These are phyloP conservation scores for Macrotis lagotis DNA, from an alignment of 2,113 vertebrate genomes.

Conservation along the genomic window DNA sequence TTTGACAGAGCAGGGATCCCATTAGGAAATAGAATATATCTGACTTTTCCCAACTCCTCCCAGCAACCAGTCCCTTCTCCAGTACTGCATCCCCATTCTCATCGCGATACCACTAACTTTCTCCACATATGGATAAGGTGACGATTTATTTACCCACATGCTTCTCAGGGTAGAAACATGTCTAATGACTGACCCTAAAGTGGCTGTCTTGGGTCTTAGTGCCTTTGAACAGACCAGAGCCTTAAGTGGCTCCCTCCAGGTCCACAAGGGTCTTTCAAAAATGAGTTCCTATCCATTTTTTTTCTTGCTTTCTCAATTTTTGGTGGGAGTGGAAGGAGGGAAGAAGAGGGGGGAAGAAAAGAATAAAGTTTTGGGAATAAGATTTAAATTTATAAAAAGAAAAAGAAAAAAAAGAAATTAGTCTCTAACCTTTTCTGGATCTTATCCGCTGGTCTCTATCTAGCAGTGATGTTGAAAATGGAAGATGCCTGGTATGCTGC, in stretches of 20 bases:
- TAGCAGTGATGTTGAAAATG: not conserved
- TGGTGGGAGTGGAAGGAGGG: not conserved
- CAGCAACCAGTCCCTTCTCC: too few relatives aligned
- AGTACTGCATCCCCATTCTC: not conserved
- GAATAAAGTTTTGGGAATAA: not conserved
- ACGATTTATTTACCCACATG: not conserved
- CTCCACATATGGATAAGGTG: not conserved
- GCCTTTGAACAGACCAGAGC: not conserved
- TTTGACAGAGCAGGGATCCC: not conserved
- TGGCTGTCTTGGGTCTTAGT: not conserved
- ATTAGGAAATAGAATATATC: not conserved
- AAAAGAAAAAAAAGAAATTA: not conserved
- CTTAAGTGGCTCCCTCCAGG: not conserved
- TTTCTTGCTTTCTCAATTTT: not conserved
- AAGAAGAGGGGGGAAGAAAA: not conserved
- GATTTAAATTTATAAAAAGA: not conserved
- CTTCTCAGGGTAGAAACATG: not conserved
- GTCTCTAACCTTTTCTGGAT: not conserved
- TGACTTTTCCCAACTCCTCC: not conserved
- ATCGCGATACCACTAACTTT: not conserved
- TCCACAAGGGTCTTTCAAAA: not conserved
- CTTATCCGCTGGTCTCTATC: not conserved
- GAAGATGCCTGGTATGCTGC: not conserved
- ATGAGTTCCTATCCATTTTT: not conserved
- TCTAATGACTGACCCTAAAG: not conserved